Conservation (phyloP, 2,888 invertebrate species). For the Quadroppia sp. region DNA sequence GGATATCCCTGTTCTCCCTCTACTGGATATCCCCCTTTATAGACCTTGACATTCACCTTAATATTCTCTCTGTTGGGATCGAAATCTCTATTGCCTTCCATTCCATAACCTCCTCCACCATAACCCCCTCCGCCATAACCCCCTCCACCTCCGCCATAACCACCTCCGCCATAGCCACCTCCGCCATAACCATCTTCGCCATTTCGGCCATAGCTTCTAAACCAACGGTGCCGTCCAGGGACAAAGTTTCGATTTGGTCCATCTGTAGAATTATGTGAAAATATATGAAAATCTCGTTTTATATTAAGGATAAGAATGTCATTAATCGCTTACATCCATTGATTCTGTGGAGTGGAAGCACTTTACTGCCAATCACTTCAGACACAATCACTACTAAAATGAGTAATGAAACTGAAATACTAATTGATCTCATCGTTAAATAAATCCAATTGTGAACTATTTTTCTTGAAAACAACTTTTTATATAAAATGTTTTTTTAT, state of each 20-base stretch:
- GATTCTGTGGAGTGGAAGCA: not conserved
- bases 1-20: no score
- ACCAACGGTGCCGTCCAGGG: not conserved
- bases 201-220: not conserved
- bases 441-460: no score
- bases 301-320: not conserved
- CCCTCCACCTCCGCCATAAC: not conserved
- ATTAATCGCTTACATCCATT: not conserved
- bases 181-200: not conserved
- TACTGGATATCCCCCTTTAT: not conserved
- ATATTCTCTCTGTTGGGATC: no score
- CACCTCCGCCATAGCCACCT: not conserved
- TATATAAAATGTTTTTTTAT: no score
- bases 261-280: no score
- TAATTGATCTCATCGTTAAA: no score
- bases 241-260: not conserved
- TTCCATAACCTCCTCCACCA: not conserved
- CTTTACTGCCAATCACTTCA: not conserved
- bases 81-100: no score
- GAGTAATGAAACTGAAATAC: not conserved
- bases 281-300: no score
- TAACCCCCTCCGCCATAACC: not conserved
- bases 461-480: no score
- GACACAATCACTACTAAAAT: not conserved
- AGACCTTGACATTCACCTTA: no score